Evolutionary conservation across 23 tunicate species (phyloP).

Genomic region (Pegea sp.): DNA sequence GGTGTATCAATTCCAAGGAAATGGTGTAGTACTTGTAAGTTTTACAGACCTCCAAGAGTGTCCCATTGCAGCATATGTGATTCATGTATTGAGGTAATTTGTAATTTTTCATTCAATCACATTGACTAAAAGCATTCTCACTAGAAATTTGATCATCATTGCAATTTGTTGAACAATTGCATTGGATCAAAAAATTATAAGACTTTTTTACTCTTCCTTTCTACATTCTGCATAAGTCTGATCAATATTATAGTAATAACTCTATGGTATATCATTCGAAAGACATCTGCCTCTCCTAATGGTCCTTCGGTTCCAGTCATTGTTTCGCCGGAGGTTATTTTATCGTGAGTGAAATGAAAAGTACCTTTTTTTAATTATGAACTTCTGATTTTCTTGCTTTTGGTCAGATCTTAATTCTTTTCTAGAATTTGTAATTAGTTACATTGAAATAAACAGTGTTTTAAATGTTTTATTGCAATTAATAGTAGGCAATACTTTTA

Average conservation of each 20-base stretch:
- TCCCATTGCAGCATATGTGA: conserved; percentile 96
- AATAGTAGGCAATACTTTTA: no score
- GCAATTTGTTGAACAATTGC: conserved; percentile 97
- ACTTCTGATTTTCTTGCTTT: no score
- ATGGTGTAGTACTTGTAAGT: conserved; percentile 96
- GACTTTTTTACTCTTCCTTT: conserved; percentile 47
- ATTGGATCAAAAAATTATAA: conserved; percentile 73
- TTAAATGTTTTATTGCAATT: no score
- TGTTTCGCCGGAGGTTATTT: background rate
- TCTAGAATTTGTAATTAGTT: no score
- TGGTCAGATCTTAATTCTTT: no score
- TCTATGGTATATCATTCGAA: conserved; percentile 40
- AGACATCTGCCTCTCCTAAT: conserved; percentile 9
- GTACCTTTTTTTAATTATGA: no score
- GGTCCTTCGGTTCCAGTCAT: conserved; percentile 20
- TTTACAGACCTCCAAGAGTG: conserved; percentile 90
- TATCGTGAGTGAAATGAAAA: no score
- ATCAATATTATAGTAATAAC: conserved; percentile 35
- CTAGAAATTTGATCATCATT: conserved; percentile 96
- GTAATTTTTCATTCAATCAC: no score
- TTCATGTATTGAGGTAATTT: conserved; percentile 75
- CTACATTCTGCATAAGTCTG: conserved; percentile 51
- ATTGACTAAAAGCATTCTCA: no score
- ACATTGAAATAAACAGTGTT: no score
- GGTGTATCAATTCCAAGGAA: conserved; percentile 82